Evolutionary conservation across 1,140 invertebrate species (phyloP).

Genomic region (Leguminivora glycinivorella): DNA sequence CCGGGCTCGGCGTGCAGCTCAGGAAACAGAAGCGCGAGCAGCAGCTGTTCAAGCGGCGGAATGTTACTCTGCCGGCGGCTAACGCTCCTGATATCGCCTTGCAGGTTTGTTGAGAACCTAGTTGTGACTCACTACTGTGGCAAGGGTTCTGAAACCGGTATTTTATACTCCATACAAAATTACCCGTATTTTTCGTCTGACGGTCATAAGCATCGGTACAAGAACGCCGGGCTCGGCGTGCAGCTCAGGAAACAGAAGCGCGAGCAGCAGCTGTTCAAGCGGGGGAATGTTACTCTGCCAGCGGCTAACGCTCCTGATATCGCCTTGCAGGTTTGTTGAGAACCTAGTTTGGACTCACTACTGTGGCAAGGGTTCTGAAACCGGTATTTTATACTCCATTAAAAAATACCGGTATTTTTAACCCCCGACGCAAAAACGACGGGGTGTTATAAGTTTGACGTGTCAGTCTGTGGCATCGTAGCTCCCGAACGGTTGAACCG

Average conservation of each 20-base stretch:
- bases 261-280: conserved; percentile 95
- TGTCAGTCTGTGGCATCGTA: too few species aligned
- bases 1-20: conserved; percentile 94
- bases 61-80: conserved; percentile 84
- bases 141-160: too few species aligned
- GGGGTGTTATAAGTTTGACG: too few species aligned
- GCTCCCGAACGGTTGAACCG: too few species aligned
- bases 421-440: conserved; percentile 97
- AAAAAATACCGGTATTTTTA: too few species aligned
- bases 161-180: too few species aligned
- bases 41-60: conserved; percentile 94
- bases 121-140: too few species aligned
- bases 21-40: conserved; percentile 97
- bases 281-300: conserved; percentile 90
- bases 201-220: conserved; percentile 96
- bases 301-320: conserved; percentile 59
- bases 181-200: too few species aligned
- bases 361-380: too few species aligned
- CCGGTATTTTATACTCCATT: too few species aligned
- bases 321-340: conserved; percentile 48
- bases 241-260: conserved; percentile 97
- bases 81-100: conserved; percentile 59
- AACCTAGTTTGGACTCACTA: too few species aligned
- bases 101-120: conserved; percentile 43
- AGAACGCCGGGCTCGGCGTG: conserved; percentile 95